These are phyloP conservation scores for Stramonita haemastoma DNA, from an alignment of 2,888 invertebrate species.

Conservation along the genomic window DNA sequence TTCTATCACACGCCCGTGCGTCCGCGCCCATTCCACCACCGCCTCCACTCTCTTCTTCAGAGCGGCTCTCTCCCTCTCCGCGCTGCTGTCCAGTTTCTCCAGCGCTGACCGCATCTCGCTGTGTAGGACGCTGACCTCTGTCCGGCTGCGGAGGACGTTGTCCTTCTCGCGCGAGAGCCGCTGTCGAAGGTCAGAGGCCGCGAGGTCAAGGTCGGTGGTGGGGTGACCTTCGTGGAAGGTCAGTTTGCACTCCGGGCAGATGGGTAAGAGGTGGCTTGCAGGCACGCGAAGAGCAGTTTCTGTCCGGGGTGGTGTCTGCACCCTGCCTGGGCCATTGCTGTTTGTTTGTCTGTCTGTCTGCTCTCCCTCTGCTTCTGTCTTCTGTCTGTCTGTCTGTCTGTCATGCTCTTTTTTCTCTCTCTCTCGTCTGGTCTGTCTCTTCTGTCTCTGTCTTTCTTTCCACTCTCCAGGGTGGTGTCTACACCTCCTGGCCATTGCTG, in stretches of 20 bases:
- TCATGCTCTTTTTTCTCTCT: too few relatives aligned
- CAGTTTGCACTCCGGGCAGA: background rate
- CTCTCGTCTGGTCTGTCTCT: too few relatives aligned
- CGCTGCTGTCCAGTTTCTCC: background rate
- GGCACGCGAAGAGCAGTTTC: background rate
- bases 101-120: background rate
- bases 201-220: background rate
- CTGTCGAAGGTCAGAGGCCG: background rate
- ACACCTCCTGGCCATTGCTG: too few relatives aligned
- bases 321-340: background rate
- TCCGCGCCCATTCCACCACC: background rate
- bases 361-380: too few relatives aligned
- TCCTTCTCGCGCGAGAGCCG: background rate
- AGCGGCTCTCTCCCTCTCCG: background rate
- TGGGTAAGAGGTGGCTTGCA: background rate
- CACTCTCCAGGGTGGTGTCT: too few relatives aligned
- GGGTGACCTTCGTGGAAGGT: background rate
- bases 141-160: background rate
- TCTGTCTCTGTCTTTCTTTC: too few relatives aligned
- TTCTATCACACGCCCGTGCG: background rate
- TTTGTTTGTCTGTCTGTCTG: too few relatives aligned
- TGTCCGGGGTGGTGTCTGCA: background rate
- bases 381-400: too few relatives aligned
- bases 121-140: background rate
- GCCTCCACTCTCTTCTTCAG: background rate